These are phyloP conservation scores for Oxyruncus cristatus DNA, from an alignment of 2,113 vertebrate species.

Conservation along the genomic window DNA sequence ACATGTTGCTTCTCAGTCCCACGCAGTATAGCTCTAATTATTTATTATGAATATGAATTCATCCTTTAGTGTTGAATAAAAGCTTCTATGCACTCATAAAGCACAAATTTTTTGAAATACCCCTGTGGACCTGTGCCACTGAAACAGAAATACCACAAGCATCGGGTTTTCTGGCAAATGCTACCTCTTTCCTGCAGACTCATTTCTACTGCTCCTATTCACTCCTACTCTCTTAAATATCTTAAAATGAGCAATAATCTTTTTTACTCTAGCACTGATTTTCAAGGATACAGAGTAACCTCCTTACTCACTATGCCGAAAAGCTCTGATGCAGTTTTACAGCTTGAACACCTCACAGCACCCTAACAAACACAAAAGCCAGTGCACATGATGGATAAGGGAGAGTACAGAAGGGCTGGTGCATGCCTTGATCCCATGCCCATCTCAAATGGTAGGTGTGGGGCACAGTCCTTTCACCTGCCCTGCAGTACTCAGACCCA, in stretches of 20 bases:
- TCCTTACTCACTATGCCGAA: background rate
- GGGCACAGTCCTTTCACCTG: fast-evolving
- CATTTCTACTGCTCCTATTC: background rate
- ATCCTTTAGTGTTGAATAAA: background rate
- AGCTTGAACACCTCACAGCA: background rate
- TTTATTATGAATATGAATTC: background rate
- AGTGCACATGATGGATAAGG: fast-evolving
- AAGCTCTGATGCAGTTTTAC: background rate
- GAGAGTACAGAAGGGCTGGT: background rate
- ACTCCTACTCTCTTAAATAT: background rate
- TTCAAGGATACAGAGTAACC: background rate
- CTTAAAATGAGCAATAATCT: background rate
- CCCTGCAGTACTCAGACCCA: background rate
- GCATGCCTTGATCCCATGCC: background rate
- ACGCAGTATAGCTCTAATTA: background rate
- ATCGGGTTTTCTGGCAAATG: background rate
- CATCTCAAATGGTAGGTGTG: background rate
- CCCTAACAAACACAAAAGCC: background rate
- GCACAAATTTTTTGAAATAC: background rate
- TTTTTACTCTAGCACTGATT: background rate
- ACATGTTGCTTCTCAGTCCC: background rate
- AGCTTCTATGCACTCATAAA: background rate
- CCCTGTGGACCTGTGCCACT: background rate
- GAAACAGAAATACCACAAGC: background rate
- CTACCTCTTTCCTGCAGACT: background rate